Conservation (phyloP, 2,888 invertebrate genomes). For the Ichneumoninae sp. region DNA sequence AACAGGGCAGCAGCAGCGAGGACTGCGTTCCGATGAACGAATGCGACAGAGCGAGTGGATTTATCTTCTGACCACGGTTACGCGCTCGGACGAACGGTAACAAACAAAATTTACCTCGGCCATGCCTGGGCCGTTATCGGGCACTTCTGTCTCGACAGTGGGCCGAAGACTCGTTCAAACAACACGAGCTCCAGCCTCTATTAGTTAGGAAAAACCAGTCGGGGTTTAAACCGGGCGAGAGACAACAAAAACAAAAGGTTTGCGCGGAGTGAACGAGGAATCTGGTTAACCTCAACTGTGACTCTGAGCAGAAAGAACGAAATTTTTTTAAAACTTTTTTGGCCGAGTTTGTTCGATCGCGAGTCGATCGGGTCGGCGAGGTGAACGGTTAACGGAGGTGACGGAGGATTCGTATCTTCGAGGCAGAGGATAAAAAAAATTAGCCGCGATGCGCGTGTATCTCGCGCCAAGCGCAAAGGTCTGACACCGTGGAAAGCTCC, state of each 20-base stretch:
- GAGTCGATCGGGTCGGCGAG: background rate
- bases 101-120: conserved; percentile 60
- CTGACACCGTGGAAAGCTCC: conserved; percentile 49
- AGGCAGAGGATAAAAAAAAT: background rate
- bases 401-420: background rate
- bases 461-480: conserved; percentile 20
- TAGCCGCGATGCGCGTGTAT: conserved; percentile 18
- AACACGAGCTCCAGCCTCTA: background rate
- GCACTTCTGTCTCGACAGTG: background rate
- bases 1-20: background rate
- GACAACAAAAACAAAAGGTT: background rate
- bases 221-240: background rate
- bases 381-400: background rate
- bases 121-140: conserved; percentile 42
- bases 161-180: background rate
- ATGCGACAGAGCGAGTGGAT: conserved; percentile 24
- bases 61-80: background rate
- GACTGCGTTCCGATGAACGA: conserved; percentile 29
- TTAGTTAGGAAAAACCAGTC: background rate
- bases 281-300: conserved; percentile 9
- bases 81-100: conserved; percentile 29
- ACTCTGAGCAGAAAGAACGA: background rate
- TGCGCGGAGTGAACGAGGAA: background rate
- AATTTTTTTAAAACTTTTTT: background rate
- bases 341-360: too few species aligned